Evolutionary conservation across 1,140 invertebrate genomes (phyloP).

Genomic region (Cylas formicarius): DNA sequence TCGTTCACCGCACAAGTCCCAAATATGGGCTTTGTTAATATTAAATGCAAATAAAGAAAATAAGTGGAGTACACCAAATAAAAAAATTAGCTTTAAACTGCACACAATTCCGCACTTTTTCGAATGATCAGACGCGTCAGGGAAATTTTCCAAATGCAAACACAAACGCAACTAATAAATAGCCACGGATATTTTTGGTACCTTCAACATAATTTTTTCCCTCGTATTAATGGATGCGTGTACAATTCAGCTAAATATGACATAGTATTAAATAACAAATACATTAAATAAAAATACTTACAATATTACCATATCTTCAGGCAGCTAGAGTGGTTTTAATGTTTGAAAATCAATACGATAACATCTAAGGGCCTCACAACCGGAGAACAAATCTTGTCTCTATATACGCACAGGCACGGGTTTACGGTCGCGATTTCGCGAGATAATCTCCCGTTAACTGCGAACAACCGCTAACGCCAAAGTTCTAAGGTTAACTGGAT

Average conservation of each 20-base stretch:
- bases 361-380: not conserved
- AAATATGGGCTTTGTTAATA: not conserved
- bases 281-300: conserved; percentile 33
- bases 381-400: not conserved
- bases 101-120: too few species aligned
- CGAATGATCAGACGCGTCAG: too few species aligned
- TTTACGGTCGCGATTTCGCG: not conserved
- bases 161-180: too few species aligned
- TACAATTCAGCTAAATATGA: too few species aligned
- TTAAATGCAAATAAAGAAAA: not conserved
- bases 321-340: conserved; percentile 4
- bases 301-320: conserved; percentile 40
- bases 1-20: not conserved
- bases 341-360: not conserved
- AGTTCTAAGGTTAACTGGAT: conserved; percentile 21
- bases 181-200: too few species aligned
- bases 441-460: not conserved
- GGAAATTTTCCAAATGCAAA: too few species aligned
- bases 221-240: too few species aligned
- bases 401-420: not conserved
- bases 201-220: too few species aligned
- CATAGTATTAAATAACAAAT: too few species aligned
- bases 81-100: not conserved
- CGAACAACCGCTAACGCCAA: conserved; percentile 7
- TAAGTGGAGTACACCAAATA: not conserved